These are phyloP conservation scores for Sprattus sprattus DNA, from an alignment of 2,113 vertebrate species.

Conservation along the genomic window DNA sequence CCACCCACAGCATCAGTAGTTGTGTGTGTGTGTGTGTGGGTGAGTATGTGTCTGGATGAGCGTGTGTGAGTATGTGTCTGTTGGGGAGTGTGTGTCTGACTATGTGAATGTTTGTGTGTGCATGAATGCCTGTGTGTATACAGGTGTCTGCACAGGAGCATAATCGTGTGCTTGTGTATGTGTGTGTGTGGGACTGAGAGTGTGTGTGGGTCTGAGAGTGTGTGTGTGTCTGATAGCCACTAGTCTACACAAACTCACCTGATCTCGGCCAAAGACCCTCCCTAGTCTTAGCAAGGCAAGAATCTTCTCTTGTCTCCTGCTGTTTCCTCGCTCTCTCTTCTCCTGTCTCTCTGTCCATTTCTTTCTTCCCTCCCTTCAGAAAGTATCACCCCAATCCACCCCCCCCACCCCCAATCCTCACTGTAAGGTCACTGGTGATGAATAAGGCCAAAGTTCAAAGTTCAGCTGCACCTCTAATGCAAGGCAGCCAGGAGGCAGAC, in stretches of 20 bases:
- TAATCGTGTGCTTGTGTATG: background rate
- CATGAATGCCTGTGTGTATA: no score
- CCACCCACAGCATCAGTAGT: no score
- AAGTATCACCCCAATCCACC: background rate
- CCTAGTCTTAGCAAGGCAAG: background rate
- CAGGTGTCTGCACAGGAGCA: no score
- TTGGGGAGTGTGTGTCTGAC: no score
- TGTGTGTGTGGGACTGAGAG: no score
- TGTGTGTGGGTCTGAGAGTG: no score
- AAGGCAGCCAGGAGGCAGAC: background rate
- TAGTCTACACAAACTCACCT: constrained; percentile 7
- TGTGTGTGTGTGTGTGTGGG: no score
- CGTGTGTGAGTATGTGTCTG: no score
- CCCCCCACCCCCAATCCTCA: no score
- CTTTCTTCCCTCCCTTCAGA: background rate
- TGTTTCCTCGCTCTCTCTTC: background rate
- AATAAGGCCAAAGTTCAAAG: background rate
- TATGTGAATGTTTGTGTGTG: no score
- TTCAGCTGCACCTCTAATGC: constrained; percentile 27
- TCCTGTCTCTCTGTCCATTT: background rate
- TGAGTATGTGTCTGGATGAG: no score
- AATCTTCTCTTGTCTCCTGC: background rate
- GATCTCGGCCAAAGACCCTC: background rate
- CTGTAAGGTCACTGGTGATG: background rate
- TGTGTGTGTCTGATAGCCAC: no score